phyloP scores from a whole-genome alignment of 2,113 vertebrate species.

The Leuciscus idus region DNA sequence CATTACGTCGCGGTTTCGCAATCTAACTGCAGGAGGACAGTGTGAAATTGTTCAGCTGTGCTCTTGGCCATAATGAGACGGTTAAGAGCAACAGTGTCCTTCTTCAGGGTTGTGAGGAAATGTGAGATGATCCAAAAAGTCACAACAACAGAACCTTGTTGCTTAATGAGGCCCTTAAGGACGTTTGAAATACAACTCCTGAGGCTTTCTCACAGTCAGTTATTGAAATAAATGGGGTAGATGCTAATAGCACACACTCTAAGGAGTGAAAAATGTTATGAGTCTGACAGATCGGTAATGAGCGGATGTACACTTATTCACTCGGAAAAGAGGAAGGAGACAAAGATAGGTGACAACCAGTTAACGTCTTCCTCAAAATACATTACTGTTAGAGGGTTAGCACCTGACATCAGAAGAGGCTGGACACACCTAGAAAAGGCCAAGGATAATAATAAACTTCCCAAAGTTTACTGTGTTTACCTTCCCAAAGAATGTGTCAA shows the following conservation, averaged over 20 bases:
- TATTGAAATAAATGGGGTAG: neutral
- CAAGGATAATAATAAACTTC: neutral
- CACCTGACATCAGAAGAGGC: neutral
- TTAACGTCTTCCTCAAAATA: neutral
- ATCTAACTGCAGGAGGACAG: constrained; percentile 13
- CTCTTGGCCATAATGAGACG: neutral
- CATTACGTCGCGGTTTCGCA: neutral
- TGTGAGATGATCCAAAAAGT: neutral
- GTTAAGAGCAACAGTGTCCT: neutral
- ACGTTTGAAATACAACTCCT: neutral
- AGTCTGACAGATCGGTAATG: neutral
- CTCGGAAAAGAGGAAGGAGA: neutral
- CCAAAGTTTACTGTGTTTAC: neutral
- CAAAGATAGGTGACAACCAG: neutral
- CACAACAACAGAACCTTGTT: constrained; percentile 2
- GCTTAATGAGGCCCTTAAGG: neutral
- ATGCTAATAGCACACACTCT: neutral
- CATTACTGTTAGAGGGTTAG: neutral
- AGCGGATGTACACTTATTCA: neutral
- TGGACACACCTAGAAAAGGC: neutral
- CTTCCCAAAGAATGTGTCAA: neutral
- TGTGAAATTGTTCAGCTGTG: constrained; percentile 5
- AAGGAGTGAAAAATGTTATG: neutral
- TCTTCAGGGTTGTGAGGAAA: neutral
- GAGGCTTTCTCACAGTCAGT: neutral